phyloP scores from a whole-genome alignment of 2,797 vertebrate species.

The Bradypus variegatus region DNA sequence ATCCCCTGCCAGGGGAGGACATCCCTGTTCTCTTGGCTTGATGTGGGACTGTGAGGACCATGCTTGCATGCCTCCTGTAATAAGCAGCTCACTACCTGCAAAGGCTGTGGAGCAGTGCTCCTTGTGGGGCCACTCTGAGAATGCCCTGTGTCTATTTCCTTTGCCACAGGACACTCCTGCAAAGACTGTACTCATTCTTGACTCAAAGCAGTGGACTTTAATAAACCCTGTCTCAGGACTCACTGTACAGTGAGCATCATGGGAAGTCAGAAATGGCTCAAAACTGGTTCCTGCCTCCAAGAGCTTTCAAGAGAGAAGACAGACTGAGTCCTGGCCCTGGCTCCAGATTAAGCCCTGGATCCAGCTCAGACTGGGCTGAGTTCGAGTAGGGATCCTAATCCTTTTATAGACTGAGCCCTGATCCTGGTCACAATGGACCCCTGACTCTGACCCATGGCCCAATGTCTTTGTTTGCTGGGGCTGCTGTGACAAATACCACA shows the following conservation, averaged over 20 bases:
- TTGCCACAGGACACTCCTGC: neutral
- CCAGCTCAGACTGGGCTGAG: neutral
- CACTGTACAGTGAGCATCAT: neutral
- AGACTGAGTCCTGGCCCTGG: neutral
- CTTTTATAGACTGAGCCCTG: neutral
- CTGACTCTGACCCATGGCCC: neutral
- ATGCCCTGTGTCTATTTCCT: neutral
- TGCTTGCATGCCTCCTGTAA: neutral
- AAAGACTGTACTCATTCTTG: neutral
- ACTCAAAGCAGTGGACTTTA: neutral
- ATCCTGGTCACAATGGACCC: neutral
- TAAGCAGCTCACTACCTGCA: conserved; percentile 10
- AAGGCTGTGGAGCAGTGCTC: neutral
- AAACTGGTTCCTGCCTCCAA: neutral
- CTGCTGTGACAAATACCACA: too few relatives aligned
- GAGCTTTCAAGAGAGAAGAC: neutral
- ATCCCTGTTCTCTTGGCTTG: neutral
- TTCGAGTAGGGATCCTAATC: neutral
- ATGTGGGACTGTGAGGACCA: neutral
- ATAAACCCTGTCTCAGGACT: neutral
- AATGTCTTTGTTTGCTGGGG: too few relatives aligned
- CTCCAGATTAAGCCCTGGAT: neutral
- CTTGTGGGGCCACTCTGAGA: neutral
- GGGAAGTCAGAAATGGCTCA: neutral
- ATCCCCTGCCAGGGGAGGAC: neutral